A percentile compares a stretch with the other conserved stretches of the same genome.
Conservation (phyloP, 1,140 invertebrate genomes). For the Papilio machaon region DNA sequence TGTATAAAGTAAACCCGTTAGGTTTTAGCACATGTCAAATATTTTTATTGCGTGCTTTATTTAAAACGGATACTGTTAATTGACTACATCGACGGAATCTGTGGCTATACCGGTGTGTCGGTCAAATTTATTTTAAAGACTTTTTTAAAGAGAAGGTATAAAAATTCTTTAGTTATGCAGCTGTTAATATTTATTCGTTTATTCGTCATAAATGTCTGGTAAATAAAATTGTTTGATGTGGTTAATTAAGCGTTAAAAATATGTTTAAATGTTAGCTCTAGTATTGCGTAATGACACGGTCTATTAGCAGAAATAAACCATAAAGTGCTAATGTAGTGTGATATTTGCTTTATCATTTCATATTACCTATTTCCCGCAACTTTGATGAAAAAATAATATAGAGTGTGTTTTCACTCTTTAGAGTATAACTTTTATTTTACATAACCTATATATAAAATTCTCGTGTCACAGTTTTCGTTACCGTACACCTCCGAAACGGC, state of each 20-base stretch:
- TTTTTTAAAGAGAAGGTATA: background rate
- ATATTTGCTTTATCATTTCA: background rate
- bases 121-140: background rate
- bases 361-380: too few relatives aligned
- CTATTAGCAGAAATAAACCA: background rate
- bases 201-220: background rate
- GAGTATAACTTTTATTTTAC: too few relatives aligned
- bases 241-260: background rate
- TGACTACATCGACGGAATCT: background rate
- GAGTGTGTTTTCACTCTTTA: too few relatives aligned
- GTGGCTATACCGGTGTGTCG: background rate
- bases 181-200: background rate
- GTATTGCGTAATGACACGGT: background rate
- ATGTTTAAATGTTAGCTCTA: background rate
- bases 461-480: too few relatives aligned
- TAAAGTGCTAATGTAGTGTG: background rate
- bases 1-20: slow-evolving; percentile 8
- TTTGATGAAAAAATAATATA: too few relatives aligned
- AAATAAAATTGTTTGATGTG: background rate
- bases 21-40: slow-evolving; percentile 1
- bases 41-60: background rate
- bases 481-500: too few relatives aligned
- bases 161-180: slow-evolving; percentile 7
- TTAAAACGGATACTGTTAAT: background rate
- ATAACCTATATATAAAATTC: too few relatives aligned